Evolutionary conservation across 2,888 invertebrate genomes (phyloP), one percentile per base, ranked within the genome.

Genomic region (Tanytarsus gracilentus): DNA sequence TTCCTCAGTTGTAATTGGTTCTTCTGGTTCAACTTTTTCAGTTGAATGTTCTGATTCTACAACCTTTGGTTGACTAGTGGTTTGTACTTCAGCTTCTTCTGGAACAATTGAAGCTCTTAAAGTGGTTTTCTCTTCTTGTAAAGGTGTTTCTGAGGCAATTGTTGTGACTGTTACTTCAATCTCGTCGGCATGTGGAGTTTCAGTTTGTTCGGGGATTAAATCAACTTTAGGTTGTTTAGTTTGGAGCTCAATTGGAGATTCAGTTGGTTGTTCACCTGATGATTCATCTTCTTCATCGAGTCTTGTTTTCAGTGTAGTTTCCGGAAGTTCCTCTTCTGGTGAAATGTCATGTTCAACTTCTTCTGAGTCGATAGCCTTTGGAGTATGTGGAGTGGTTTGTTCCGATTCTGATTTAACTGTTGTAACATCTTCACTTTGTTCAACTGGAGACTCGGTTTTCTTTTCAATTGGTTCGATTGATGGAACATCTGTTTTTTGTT

Each of bases 191-290:
- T n/a, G n/a, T n/a, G n/a, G n/a, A n/a, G n/a, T n/a, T n/a, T n/a
- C n/a, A 49, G 11, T 14, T 51, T 16, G 25, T 52, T 27, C 56
- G 40, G 3, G 62, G n/a, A n/a, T n/a, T n/a, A n/a, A n/a, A n/a
- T n/a, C n/a, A n/a, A n/a, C n/a, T n/a, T n/a, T n/a, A n/a, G 52
- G 52, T 52, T 55, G 33, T 27, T 48, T 30, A 39, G 48, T 33
- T 23, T 67, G 68, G 26, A 64, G 53, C 61, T 66, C 65, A 56
- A 62, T 61, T 62, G 63, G 36, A 49, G 63, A 55, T 27, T 61
- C 61, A 25, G 62, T 63, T 40, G 62, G 62, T 40, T 64, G 51
- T 30, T 63, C 52, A 51, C 62, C 62, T 14, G 61, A 59, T 25
- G 63, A 61, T 27, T 62, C 64, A 21, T 64, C 63, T 63, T 65